Evolutionary conservation across 2,113 vertebrate genomes (phyloP), one percentile per base, ranked within the genome.

Genomic region (Campylorhamphus procurvoides): DNA sequence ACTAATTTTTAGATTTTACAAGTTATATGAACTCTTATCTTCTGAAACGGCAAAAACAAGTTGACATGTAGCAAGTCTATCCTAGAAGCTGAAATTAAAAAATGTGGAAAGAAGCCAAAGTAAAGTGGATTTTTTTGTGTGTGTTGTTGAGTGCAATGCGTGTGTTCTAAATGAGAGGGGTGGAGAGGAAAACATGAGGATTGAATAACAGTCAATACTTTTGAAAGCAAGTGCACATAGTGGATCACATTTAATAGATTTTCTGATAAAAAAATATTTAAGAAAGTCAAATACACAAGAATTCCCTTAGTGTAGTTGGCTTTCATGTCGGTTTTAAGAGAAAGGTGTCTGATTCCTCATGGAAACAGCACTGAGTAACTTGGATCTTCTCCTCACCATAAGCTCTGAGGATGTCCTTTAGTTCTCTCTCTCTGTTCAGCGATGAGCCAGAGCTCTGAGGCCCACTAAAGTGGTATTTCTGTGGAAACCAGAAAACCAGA

Each of bases 71-170:
- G 71, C 8, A 35, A 60, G 1, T 66, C 62, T 92, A 14, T 46
- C 37, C 69, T 66, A 84, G 37, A 90, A 86, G n/a, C 1, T 66
- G 24, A 60, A 79, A 75, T 28, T 53, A 84, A 40, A 49, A 78
- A 66, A 14, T 39, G 6, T 79, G 58, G 28, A 81, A 80, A 62
- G 22, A 69, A 93, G 24, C 49, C 12, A 14, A 47, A 81, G 37
- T 83, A 27, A 84, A 90, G 63, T 28, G 60, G 12, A 4, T 83
- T 25, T 27, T 50, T 73, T 80, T 73, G 52, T 44, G 13, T 46
- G 12, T 78, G 3, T 73, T 55, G 25, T 10, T 11, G n/a, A 75
- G 25, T 46, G 44, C 44, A 73, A 3, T 47, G 27, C 0, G 0
- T 49, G 10, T 76, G 80, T 84, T 40, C 19, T 71, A 39, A 76